Percentiles rank a stretch among this genome's conserved stretches.
Conservation (phyloP, 1,140 invertebrate genomes). For the Asobara japonica region DNA sequence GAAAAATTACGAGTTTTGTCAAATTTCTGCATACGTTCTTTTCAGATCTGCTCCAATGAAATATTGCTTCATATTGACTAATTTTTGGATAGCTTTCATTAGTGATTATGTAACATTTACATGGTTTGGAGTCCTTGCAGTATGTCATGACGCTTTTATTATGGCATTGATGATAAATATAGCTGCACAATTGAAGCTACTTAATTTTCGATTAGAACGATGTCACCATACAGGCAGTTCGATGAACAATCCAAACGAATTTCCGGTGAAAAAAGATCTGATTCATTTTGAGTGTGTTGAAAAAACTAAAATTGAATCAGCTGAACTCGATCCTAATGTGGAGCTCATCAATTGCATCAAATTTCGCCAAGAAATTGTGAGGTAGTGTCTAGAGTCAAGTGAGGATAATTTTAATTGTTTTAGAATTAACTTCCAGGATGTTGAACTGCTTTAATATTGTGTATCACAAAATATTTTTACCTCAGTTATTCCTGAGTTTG, state of each 20-base stretch:
- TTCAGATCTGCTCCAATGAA: not conserved
- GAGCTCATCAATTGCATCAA: conserved; percentile 2
- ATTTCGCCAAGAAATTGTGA: not conserved
- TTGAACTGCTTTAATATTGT: not conserved
- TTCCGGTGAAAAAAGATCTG: not conserved
- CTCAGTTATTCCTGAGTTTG: too few relatives aligned
- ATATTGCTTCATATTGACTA: not conserved
- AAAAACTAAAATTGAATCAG: not conserved
- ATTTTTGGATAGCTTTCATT: not conserved
- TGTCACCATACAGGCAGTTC: not conserved
- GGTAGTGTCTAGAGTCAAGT: too few relatives aligned
- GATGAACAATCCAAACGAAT: not conserved
- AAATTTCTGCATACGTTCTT: not conserved
- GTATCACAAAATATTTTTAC: not conserved
- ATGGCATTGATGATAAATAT: not conserved
- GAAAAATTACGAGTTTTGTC: too few relatives aligned
- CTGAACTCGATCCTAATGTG: not conserved
- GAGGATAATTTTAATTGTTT: too few relatives aligned
- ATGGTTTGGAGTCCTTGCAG: not conserved
- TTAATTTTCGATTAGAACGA: not conserved
- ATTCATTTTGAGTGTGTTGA: not conserved
- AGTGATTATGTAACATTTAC: not conserved
- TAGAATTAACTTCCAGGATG: not conserved
- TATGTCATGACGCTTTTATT: not conserved
- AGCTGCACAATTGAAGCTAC: not conserved